Evolutionary conservation across 2,113 vertebrate species (phyloP), one percentile per base, ranked within the genome.

Genomic region (Scomber colias): DNA sequence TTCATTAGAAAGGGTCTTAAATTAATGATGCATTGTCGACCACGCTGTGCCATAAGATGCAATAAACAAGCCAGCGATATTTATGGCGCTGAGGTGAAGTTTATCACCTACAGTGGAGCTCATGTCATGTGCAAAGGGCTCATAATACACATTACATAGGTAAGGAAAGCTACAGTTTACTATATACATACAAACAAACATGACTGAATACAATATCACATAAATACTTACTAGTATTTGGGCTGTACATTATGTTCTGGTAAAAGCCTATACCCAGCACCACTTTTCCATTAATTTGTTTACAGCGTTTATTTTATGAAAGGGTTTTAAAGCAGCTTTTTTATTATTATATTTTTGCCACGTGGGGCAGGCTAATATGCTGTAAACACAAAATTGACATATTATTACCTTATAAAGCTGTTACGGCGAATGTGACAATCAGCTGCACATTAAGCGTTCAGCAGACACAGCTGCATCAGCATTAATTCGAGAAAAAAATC

Each of bases 1-100:
- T 89, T 93, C 84, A 90, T 93, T 89, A 91, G 78, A 83, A 80
- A 79, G 76, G 69, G 70, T 87, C 75, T 87, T 71, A 90, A 92
- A 90, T 90, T 88, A 92, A 91, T 87, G 92, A 86, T 66, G 89
- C 92, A 81, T 85, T 79, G 70, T 86, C 73, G 77, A 68, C 71
- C 82, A 70, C 51, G 54, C 63, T 9, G 50, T 19, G 79, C 57
- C 24, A 86, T 90, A 81, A 89, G 83, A 86, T 75, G 86, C 86
- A 62, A 82, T 91, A 92, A 92, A 93, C 82, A 90, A 89, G 82
- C 68, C 35, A 1, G 4, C 80, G 75, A 81, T 87, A 88, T 92
- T 93, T 84, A 90, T 74, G 85, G 70, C 1, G n/a, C 57, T 0
- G 76, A 51, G 73, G 71, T 49, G 71, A 74, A 40, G 61, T 89